Evolutionary conservation across 1,140 invertebrate genomes (phyloP), one percentile per base, ranked within the genome.

Genomic region (Drosophila mojavensis): DNA sequence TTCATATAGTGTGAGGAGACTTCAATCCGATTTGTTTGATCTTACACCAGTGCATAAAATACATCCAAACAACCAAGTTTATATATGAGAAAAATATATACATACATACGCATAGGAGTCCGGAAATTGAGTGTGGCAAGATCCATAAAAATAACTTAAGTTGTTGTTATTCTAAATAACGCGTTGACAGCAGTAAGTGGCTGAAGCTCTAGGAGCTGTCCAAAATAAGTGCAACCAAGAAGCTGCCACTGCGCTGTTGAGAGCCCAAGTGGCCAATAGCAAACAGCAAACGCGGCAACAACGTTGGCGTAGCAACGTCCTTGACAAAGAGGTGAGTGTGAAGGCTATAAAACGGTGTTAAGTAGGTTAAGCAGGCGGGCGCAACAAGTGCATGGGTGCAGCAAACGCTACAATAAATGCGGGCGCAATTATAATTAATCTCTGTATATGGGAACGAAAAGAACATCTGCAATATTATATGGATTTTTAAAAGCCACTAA

Each of bases 321-420:
- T 86, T 86, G 83, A 86, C 79, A 73, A 68, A 79, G 63, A 83
- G 83, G 83, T 86, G 72, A 86, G 83, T 88, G 83, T 76, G 62
- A 83, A 88, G 83, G 82, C 81, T 63, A 45, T 50, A 62, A 69
- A 62, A 41, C 20, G 33, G 4, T 15, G 30, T 43, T 64, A 71
- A 75, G 60, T 70, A 39, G 60, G 72, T 59, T 75, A 75, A 61
- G 20, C 62, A 15, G 61, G 3, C 10, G 36, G 64, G 47, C 64
- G 3, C 15, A 39, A 2, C 15, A 39, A 53, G 28, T 43, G 36
- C 60, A 15, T 15, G 63, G 53, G 36, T 50, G 43, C 41, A 5
- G 55, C 48, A 41, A 24, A 63, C 10, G 60, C 33, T 9, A 24
- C 20, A 24, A 24, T 24, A 33, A 2, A 1, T 33, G 7, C 33